phyloP scores from a whole-genome alignment of 2,888 invertebrate genomes.

The Lasioglossum lativentre region DNA sequence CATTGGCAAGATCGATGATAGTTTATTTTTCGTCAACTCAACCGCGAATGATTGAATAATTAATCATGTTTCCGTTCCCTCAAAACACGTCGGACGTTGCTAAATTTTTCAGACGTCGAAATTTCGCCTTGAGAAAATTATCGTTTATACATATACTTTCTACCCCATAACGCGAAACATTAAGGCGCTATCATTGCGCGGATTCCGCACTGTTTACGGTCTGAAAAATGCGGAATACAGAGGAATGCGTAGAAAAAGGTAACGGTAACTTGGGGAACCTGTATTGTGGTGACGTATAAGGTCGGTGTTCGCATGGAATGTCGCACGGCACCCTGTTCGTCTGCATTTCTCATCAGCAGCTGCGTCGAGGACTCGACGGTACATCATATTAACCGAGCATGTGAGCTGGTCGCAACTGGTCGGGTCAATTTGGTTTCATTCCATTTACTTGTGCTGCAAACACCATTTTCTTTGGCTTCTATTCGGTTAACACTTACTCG shows the following conservation, averaged over 20 bases:
- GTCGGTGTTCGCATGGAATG: constrained; percentile 57
- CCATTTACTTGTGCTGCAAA: neutral
- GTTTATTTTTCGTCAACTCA: neutral
- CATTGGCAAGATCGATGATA: neutral
- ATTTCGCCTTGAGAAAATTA: neutral
- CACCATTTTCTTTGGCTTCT: neutral
- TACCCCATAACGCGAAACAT: neutral
- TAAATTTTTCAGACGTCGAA: neutral
- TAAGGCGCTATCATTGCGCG: neutral
- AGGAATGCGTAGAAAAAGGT: constrained; percentile 26
- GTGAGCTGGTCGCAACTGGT: neutral
- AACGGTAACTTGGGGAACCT: constrained; percentile 32
- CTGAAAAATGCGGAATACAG: constrained; percentile 37
- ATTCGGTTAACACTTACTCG: neutral
- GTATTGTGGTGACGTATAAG: constrained; percentile 51
- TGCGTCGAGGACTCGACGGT: constrained; percentile 14
- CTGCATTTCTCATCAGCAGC: constrained; percentile 59
- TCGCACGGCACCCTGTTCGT: constrained; percentile 42
- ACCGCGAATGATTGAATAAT: neutral
- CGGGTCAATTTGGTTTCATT: neutral
- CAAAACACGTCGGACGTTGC: neutral
- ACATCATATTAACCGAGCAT: neutral
- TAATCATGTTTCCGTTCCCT: neutral
- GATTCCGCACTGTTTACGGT: constrained; percentile 10
- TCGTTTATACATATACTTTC: constrained; percentile 11